Evolutionary conservation across 2,888 invertebrate species (phyloP).

Genomic region (Crossocerus cetratus): DNA sequence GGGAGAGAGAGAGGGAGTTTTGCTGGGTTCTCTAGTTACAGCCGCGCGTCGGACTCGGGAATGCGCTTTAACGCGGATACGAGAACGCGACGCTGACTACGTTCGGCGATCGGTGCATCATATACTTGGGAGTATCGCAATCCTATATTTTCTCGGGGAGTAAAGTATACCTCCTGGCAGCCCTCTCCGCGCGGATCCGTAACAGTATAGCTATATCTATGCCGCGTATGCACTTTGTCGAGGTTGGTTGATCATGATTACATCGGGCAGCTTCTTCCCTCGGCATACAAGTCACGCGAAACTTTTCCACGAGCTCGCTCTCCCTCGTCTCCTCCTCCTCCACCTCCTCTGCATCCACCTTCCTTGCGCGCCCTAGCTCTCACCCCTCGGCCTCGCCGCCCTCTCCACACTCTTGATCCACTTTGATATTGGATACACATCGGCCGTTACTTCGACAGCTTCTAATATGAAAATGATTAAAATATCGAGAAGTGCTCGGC

Average conservation of each 20-base stretch:
- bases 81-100: too few relatives aligned
- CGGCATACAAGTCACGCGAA: slow-evolving; percentile 30
- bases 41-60: too few relatives aligned
- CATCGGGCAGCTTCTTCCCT: slow-evolving; percentile 15
- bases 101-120: too few relatives aligned
- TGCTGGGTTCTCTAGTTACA: too few relatives aligned
- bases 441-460: slow-evolving; percentile 53
- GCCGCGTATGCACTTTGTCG: slow-evolving; percentile 20
- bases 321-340: neutral
- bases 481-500: slow-evolving; percentile 58
- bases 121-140: too few relatives aligned
- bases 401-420: neutral
- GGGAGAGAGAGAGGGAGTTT: too few relatives aligned
- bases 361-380: neutral
- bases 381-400: neutral
- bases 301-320: slow-evolving; percentile 36
- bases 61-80: too few relatives aligned
- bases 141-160: neutral
- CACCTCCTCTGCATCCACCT: neutral
- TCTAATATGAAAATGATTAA: slow-evolving; percentile 67
- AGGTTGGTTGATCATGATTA: slow-evolving; percentile 42
- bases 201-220: neutral
- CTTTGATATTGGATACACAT: slow-evolving; percentile 55
- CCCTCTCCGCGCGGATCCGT: neutral
- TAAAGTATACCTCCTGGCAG: neutral